Evolutionary conservation across 2,888 invertebrate species (phyloP).

Genomic region (Caenorhabditis auriculariae): DNA sequence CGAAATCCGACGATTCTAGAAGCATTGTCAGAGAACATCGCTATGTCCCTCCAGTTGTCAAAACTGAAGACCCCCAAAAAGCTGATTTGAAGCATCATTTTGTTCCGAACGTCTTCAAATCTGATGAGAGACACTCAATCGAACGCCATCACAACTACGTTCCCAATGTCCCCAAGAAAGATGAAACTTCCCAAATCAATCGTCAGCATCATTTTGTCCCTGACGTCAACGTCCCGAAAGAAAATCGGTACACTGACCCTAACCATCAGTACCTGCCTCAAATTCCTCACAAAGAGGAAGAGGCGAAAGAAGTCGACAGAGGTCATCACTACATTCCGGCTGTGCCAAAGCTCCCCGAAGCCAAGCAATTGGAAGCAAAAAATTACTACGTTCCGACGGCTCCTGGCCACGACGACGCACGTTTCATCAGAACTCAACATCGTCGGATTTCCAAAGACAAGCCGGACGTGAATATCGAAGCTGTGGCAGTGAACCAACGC

Average conservation of each 20-base stretch:
- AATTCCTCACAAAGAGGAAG: no score
- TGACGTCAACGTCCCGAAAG: neutral
- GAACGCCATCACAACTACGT: constrained; percentile 10
- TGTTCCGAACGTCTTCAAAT: constrained; percentile 9
- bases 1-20: neutral
- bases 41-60: constrained; percentile 5
- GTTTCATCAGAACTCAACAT: no score
- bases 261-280: constrained; percentile 1
- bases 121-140: neutral
- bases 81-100: constrained; percentile 8
- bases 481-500: no score
- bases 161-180: neutral
- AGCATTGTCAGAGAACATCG: constrained; percentile 7
- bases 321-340: constrained; percentile 15
- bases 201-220: no score
- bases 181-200: no score
- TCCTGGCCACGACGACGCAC: constrained; percentile 8
- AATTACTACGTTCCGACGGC: no score
- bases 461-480: no score
- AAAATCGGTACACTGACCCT: neutral
- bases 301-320: no score
- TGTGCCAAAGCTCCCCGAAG: constrained; percentile 3
- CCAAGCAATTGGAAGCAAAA: neutral
- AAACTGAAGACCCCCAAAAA: neutral
- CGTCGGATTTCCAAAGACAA: no score